Evolutionary conservation across 1,140 invertebrate genomes (phyloP), one percentile per base, ranked within the genome.

Genomic region (Nebria ingens): DNA sequence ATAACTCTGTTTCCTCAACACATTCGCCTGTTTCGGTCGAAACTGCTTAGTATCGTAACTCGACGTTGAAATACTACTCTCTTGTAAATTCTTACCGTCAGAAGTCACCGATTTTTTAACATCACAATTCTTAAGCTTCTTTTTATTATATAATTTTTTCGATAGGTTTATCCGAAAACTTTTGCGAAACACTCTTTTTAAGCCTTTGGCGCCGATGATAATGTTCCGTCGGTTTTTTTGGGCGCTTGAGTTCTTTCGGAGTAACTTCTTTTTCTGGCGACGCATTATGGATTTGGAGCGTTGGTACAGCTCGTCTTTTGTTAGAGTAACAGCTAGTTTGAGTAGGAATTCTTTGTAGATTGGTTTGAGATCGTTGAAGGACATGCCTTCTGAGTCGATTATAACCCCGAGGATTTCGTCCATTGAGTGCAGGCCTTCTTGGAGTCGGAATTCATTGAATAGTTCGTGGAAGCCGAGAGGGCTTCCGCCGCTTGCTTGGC

Each of bases 351-450:
- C 89, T 70, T 91, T 90, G 67, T 93, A 91, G 34, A 91, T 85
- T 2, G 91, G 90, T 69, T 91, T 91, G 50, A 93, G 72, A 61
- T 92, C 89, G 72, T 92, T 93, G 71, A 91, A 93, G 19, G 87
- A 91, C 89, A 93, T 93, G 51, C 91, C 89, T 66, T 91, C 86
- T 0, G 87, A 82, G 72, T 91, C 87, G 57, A 93, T 90, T 62
- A 93, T 91, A 59, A 85, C 84, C 60, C 85, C 84, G 13, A 93
- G 76, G 54, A 93, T 91, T 64, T 92, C 89, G 68, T 93, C 90
- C 69, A 92, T 82, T 52, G 85, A 91, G 64, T 87, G 85, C 20
- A 91, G 74, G 59, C 89, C 89, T 70, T 91, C 89, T 71, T 91
- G 87, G 58, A 87, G 80, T 55, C 85, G 79, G 62, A 91, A 86